Percentiles rank a stretch among this genome's conserved stretches.
Evolutionary conservation across 2,113 vertebrate genomes (phyloP).

Genomic region (Dasyprocta punctata): DNA sequence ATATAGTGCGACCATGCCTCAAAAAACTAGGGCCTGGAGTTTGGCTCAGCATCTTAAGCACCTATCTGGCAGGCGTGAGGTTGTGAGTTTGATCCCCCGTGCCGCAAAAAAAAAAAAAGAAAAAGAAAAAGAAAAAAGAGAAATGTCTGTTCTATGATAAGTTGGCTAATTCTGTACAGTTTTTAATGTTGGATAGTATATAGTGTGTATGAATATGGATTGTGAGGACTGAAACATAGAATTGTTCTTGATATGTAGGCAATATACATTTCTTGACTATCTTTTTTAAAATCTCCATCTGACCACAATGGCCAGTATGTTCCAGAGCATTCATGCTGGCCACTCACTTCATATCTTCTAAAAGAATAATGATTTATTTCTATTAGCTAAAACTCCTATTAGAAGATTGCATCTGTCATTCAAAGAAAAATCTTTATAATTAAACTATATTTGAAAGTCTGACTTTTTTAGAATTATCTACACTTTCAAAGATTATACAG

Average conservation of each 20-base stretch:
- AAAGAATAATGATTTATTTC: conserved; percentile 48
- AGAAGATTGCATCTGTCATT: not conserved
- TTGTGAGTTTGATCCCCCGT: too few relatives aligned
- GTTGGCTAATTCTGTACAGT: conserved; percentile 6
- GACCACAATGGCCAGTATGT: conserved; percentile 21
- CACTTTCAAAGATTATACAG: conserved; percentile 32
- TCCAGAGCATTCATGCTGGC: conserved; percentile 41
- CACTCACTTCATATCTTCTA: conserved; percentile 44
- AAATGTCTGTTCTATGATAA: conserved; percentile 29
- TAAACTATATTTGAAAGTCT: not conserved
- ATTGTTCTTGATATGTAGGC: conserved; percentile 22
- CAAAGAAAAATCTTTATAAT: conserved; percentile 48
- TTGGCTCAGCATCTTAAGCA: too few relatives aligned
- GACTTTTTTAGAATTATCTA: conserved; percentile 47
- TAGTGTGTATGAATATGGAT: conserved; percentile 35
- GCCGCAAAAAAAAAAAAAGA: too few relatives aligned
- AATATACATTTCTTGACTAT: conserved; percentile 48
- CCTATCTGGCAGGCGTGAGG: too few relatives aligned
- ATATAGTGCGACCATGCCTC: too few relatives aligned
- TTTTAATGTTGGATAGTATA: conserved; percentile 20
- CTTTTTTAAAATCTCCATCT: conserved; percentile 37
- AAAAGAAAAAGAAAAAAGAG: too few relatives aligned
- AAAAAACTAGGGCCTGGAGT: too few relatives aligned
- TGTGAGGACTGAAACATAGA: not conserved
- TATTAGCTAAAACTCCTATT: conserved; percentile 9